Evolutionary conservation across 2,797 vertebrate genomes (phyloP).

Genomic region (Sebastes matsubarae): DNA sequence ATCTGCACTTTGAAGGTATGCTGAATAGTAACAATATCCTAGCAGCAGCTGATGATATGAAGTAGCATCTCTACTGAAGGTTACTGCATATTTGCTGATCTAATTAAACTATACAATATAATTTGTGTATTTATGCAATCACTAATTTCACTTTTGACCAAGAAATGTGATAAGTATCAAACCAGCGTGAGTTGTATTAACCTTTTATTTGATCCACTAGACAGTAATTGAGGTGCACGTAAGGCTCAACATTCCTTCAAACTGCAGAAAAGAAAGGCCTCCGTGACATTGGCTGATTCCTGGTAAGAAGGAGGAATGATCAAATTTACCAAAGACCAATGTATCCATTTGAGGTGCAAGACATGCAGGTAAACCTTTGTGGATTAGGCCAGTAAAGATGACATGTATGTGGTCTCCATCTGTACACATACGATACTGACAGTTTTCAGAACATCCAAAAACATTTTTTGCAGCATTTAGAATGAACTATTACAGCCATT

Average conservation of each 20-base stretch:
- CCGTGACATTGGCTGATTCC: not conserved
- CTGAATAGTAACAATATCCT: not conserved
- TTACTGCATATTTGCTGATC: not conserved
- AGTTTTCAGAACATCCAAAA: not conserved
- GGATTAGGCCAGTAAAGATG: not conserved
- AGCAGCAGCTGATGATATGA: not conserved
- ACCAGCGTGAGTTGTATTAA: not conserved
- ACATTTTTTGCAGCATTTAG: not conserved
- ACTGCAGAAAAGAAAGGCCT: not conserved
- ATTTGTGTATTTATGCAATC: not conserved
- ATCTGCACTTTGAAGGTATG: not conserved
- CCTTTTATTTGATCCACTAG: not conserved
- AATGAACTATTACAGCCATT: not conserved
- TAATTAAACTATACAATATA: not conserved
- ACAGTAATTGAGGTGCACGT: not conserved
- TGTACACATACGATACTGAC: not conserved
- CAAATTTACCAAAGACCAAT: not conserved
- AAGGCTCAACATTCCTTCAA: not conserved
- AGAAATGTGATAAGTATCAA: not conserved
- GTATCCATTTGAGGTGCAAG: not conserved
- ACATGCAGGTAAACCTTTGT: not conserved
- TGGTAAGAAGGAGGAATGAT: not conserved
- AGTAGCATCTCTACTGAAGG: not conserved
- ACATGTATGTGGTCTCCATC: not conserved
- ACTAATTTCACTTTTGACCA: not conserved